Percentiles rank a stretch among this genome's conserved stretches.
These are phyloP conservation scores for Druceiella hillmani DNA, from an alignment of 2,888 invertebrate genomes.

Conservation along the genomic window DNA sequence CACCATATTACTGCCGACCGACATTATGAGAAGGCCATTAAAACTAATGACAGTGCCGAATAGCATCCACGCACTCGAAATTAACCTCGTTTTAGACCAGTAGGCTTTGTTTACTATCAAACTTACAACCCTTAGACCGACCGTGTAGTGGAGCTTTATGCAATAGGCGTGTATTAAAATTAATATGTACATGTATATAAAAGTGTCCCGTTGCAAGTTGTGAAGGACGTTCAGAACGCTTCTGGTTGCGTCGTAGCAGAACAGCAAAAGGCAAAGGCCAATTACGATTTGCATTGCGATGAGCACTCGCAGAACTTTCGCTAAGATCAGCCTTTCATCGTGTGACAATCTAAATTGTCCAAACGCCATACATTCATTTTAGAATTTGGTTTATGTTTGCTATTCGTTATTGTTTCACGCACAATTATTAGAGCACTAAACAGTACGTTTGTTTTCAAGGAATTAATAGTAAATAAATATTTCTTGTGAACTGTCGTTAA, in stretches of 20 bases:
- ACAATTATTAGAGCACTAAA: no score
- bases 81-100: no score
- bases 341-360: constrained; percentile 38
- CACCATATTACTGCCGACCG: no score
- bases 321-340: constrained; percentile 37
- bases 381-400: no score
- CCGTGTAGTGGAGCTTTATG: constrained; percentile 46
- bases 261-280: constrained; percentile 41
- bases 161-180: constrained; percentile 42
- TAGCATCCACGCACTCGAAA: no score
- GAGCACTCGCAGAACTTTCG: constrained; percentile 38
- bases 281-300: constrained; percentile 41
- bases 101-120: constrained; percentile 36
- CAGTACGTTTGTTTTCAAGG: no score
- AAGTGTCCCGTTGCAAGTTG: constrained; percentile 41
- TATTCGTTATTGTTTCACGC: no score
- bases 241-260: constrained; percentile 41
- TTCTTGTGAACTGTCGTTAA: no score
- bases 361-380: constrained; percentile 43
- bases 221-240: constrained; percentile 38
- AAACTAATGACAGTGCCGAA: no score
- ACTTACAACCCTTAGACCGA: constrained; percentile 37
- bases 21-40: no score
- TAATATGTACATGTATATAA: constrained; percentile 37
- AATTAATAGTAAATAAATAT: no score